A percentile compares a stretch with the other conserved stretches of the same genome.
Evolutionary conservation across 2,888 invertebrate species (phyloP).

Genomic region (Perdita meconis): DNA sequence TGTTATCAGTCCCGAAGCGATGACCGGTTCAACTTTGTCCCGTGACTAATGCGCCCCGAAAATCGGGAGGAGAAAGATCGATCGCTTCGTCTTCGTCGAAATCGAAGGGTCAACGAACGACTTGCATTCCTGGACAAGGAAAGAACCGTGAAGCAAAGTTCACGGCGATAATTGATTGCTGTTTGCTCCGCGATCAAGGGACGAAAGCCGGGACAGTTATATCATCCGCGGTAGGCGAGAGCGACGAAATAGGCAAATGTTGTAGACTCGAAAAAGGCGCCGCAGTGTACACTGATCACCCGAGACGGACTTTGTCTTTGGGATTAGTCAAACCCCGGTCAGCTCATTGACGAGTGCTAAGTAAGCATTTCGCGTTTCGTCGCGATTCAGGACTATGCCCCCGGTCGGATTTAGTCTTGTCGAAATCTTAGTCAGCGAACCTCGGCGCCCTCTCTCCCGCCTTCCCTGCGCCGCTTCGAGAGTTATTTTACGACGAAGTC

Average conservation of each 20-base stretch:
- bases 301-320: constrained; percentile 19
- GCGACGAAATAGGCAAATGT: not conserved
- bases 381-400: constrained; percentile 49
- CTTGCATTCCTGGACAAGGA: not conserved
- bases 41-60: no score
- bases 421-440: constrained; percentile 56
- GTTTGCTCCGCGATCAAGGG: constrained; percentile 49
- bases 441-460: not conserved
- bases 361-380: constrained; percentile 34
- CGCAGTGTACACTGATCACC: not conserved
- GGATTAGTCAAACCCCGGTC: constrained; percentile 27
- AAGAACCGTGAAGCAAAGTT: constrained; percentile 42
- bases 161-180: constrained; percentile 46
- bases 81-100: not conserved
- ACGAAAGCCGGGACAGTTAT: constrained; percentile 38
- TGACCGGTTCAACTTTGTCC: no score
- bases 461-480: not conserved
- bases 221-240: not conserved
- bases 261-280: not conserved
- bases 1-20: no score
- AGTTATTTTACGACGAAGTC: constrained; percentile 21
- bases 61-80: not conserved
- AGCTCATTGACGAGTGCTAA: constrained; percentile 32
- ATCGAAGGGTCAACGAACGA: not conserved
- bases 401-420: constrained; percentile 40